These are phyloP conservation scores for Mus caroli DNA, from an alignment of 2,797 vertebrate species.

Conservation along the genomic window DNA sequence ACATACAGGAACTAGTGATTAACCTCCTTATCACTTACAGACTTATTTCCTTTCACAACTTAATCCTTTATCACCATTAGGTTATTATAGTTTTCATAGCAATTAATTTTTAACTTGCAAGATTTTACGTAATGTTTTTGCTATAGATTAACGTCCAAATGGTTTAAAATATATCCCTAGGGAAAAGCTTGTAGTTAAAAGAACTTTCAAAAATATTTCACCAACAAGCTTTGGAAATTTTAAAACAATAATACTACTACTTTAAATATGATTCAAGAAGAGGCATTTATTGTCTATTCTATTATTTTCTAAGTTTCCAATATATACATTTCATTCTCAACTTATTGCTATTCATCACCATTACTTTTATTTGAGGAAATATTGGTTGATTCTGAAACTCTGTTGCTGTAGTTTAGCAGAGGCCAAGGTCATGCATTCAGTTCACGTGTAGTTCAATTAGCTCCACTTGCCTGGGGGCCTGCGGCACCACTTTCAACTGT, in stretches of 20 bases:
- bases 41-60: neutral
- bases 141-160: constrained; percentile 55
- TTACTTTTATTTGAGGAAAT: constrained; percentile 22
- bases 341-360: constrained; percentile 22
- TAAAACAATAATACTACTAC: constrained; percentile 25
- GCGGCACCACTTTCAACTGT: neutral
- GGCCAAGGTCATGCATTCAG: constrained; percentile 36
- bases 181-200: neutral
- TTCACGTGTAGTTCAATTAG: constrained; percentile 3
- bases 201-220: constrained; percentile 23
- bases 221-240: neutral
- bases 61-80: constrained; percentile 20
- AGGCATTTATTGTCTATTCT: constrained; percentile 23
- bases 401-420: neutral
- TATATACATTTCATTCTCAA: constrained; percentile 47
- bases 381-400: constrained; percentile 8
- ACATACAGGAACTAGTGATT: neutral
- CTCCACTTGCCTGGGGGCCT: neutral
- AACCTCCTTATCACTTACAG: neutral
- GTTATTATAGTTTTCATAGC: constrained; percentile 8
- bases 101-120: constrained; percentile 16
- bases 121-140: constrained; percentile 27
- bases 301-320: constrained; percentile 18
- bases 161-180: constrained; percentile 49
- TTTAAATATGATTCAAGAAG: neutral